Conservation (phyloP, 2,113 vertebrate species). For the Trichechus manatus region DNA sequence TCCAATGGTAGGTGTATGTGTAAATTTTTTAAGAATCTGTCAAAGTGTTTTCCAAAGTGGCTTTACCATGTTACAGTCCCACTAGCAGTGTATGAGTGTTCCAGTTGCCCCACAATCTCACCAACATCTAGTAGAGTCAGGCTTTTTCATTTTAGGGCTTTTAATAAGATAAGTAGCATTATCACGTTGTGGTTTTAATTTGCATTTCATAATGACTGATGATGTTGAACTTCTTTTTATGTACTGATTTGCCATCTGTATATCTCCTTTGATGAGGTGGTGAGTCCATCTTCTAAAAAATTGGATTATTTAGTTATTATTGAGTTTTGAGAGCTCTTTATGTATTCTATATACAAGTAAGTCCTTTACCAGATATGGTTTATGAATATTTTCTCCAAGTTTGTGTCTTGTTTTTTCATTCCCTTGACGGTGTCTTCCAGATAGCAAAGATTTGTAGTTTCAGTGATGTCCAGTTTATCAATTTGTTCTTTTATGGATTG, state of each 20-base stretch:
- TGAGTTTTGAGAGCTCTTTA: not conserved
- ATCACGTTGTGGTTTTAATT: no score
- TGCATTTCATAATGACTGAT: no score
- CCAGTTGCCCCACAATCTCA: no score
- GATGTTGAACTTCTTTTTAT: not conserved
- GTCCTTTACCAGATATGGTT: not conserved
- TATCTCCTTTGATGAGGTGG: not conserved
- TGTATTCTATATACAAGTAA: not conserved
- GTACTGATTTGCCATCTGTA: not conserved
- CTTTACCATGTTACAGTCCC: no score
- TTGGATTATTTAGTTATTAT: not conserved
- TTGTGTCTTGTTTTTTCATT: not conserved
- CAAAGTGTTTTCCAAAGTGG: no score
- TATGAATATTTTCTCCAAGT: not conserved
- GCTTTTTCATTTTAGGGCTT: no score
- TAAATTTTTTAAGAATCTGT: no score
- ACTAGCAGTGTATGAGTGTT: no score
- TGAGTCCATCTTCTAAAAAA: not conserved
- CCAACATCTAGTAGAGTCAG: not conserved
- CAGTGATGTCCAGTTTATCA: not conserved
- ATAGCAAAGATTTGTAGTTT: not conserved
- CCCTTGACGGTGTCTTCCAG: not conserved
- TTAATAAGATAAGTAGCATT: not conserved
- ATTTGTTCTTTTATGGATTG: constrained; percentile 1
- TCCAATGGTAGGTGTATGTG: no score